Conservation (phyloP, 2,888 invertebrate species). For the Dexiosoma caninum region DNA sequence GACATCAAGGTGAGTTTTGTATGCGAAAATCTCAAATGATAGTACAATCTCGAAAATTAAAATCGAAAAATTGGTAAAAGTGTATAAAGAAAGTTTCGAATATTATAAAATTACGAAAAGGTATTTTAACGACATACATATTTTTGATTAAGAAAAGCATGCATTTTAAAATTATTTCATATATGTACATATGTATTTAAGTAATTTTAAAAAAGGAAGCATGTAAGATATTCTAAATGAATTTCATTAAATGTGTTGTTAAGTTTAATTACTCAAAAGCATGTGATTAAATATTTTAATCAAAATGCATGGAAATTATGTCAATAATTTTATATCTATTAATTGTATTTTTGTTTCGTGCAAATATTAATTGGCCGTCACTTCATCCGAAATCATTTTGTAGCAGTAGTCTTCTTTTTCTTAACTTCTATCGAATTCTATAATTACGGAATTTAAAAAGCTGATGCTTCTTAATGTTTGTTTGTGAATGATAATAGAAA, state of each 20-base stretch:
- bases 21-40: neutral
- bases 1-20: slow-evolving; percentile 85
- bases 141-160: slow-evolving; percentile 39
- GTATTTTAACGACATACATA: slow-evolving; percentile 24
- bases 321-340: neutral
- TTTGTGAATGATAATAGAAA: neutral
- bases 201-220: slow-evolving; percentile 5
- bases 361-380: slow-evolving; percentile 50
- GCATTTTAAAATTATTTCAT: slow-evolving; percentile 14
- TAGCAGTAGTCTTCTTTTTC: neutral
- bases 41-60: neutral
- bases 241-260: neutral
- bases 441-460: neutral
- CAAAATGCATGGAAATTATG: slow-evolving; percentile 23
- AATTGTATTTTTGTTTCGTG: neutral
- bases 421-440: neutral
- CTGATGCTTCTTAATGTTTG: neutral
- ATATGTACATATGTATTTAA: neutral
- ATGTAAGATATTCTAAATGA: neutral
- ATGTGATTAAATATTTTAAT: slow-evolving; percentile 21
- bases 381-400: slow-evolving; percentile 41
- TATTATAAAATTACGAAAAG: slow-evolving; percentile 14
- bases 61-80: slow-evolving; percentile 6
- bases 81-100: neutral
- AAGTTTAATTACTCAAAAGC: neutral